Conservation (phyloP, 2,113 vertebrate species). For the Mustelus asterias region DNA sequence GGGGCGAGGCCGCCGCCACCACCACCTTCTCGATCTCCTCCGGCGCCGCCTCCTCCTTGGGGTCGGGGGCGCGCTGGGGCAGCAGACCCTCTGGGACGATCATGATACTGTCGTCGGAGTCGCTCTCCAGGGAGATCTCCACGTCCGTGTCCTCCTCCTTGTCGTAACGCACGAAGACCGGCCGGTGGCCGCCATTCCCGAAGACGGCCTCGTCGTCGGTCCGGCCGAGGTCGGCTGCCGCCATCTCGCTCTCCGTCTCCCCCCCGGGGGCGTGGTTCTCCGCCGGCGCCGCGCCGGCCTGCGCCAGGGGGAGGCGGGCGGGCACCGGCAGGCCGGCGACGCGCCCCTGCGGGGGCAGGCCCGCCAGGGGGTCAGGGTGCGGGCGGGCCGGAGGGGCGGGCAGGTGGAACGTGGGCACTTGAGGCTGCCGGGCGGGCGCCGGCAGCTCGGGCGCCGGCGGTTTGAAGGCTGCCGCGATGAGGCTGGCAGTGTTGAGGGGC, state of each 20-base stretch:
- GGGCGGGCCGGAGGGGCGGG: constrained; percentile 49
- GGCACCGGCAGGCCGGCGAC: constrained; percentile 40
- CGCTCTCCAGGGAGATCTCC: constrained; percentile 80
- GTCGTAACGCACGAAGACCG: constrained; percentile 78
- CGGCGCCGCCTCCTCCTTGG: constrained; percentile 53
- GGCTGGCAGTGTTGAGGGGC: constrained; percentile 46
- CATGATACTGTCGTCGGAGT: constrained; percentile 82
- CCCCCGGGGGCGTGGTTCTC: constrained; percentile 46
- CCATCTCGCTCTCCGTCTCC: constrained; percentile 43
- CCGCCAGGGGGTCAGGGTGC: constrained; percentile 36
- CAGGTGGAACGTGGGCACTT: background rate
- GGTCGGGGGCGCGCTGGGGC: constrained; percentile 42
- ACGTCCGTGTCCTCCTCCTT: constrained; percentile 77
- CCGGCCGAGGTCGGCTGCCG: constrained; percentile 47
- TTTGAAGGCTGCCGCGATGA: background rate
- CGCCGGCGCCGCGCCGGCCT: background rate
- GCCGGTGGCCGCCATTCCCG: constrained; percentile 60
- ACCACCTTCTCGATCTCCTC: background rate
- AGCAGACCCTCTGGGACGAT: constrained; percentile 77
- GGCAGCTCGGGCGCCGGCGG: constrained; percentile 25
- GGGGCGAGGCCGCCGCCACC: background rate
- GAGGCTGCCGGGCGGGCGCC: background rate
- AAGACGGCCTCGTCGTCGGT: constrained; percentile 51
- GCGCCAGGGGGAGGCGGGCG: background rate
- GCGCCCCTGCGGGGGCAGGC: constrained; percentile 36